Percentiles rank a stretch among this genome's conserved stretches.
These are phyloP conservation scores for Blastobasis lacticolella DNA, from an alignment of 2,888 invertebrate species.

Conservation along the genomic window DNA sequence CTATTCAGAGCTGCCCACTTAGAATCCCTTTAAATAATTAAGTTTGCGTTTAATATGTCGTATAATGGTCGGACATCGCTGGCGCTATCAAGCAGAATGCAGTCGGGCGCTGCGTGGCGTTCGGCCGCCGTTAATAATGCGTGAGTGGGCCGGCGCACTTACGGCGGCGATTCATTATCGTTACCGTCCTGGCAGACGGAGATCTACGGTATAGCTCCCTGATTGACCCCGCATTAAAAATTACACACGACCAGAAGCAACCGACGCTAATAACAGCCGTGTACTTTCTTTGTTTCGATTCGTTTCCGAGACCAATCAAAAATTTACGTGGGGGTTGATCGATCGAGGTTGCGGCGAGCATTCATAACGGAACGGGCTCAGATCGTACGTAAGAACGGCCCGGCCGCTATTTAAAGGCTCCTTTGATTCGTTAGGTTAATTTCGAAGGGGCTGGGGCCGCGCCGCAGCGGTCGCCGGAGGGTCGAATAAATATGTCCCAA, in stretches of 20 bases:
- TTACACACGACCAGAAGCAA: constrained; percentile 65
- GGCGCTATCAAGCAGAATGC: constrained; percentile 2
- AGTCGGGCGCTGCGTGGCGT: constrained; percentile 16
- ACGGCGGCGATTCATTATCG: constrained; percentile 69
- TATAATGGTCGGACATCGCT: no score
- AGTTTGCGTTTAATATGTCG: neutral
- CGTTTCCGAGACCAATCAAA: constrained; percentile 55
- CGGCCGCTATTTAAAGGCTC: constrained; percentile 50
- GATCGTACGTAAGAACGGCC: constrained; percentile 46
- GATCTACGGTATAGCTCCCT: constrained; percentile 70
- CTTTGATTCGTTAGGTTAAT: constrained; percentile 71
- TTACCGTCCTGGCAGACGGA: constrained; percentile 63
- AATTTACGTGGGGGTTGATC: constrained; percentile 52
- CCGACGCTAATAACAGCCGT: constrained; percentile 45
- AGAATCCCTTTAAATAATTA: constrained; percentile 5
- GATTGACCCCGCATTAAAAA: constrained; percentile 75
- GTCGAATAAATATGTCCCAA: constrained; percentile 75
- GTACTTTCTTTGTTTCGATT: constrained; percentile 61
- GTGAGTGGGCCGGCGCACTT: constrained; percentile 69
- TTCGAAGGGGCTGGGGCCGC: constrained; percentile 47
- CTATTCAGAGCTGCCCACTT: constrained; percentile 33
- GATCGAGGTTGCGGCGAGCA: constrained; percentile 45
- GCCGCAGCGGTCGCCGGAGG: constrained; percentile 66
- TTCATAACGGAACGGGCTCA: constrained; percentile 50
- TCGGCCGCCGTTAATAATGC: constrained; percentile 70